Conservation (phyloP, 92 coral and sea anemone genomes). For the Porites cylindrica region DNA sequence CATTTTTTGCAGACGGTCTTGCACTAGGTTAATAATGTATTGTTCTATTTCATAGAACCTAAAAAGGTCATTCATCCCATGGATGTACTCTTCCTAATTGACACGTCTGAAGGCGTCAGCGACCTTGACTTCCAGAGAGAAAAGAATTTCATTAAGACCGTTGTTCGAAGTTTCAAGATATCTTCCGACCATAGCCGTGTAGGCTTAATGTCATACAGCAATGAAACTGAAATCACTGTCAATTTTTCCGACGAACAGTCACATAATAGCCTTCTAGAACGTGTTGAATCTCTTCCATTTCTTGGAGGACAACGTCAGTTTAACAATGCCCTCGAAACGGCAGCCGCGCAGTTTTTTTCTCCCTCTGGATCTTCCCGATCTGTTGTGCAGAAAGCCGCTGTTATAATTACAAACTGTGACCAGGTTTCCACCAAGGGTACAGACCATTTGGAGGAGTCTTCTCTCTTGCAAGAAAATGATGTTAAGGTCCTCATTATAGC, state of each 20-base stretch:
- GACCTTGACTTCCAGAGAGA: slow-evolving; percentile 35
- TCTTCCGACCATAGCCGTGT: slow-evolving; percentile 61
- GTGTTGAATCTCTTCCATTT: slow-evolving; percentile 56
- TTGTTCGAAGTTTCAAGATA: slow-evolving; percentile 45
- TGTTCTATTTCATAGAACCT: slow-evolving; percentile 23
- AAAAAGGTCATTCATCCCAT: slow-evolving; percentile 31
- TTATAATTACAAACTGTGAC: slow-evolving; percentile 35
- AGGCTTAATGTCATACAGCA: slow-evolving; percentile 56
- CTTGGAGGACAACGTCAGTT: slow-evolving; percentile 35
- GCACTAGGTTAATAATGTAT: too few relatives aligned
- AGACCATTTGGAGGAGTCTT: slow-evolving; percentile 31
- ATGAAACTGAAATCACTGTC: slow-evolving; percentile 43
- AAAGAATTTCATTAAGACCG: slow-evolving; percentile 53
- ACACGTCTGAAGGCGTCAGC: slow-evolving; percentile 53
- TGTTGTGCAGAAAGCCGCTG: slow-evolving; percentile 9
- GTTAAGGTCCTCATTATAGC: slow-evolving; percentile 65
- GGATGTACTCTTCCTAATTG: slow-evolving; percentile 61
- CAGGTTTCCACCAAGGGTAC: background rate
- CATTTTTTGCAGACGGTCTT: too few relatives aligned
- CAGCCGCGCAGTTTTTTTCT: slow-evolving; percentile 25
- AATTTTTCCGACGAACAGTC: slow-evolving; percentile 50
- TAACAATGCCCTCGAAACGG: slow-evolving; percentile 36
- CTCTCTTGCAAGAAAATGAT: slow-evolving; percentile 55
- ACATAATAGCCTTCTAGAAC: slow-evolving; percentile 29
- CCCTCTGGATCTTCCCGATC: slow-evolving; percentile 40